phyloP scores from a whole-genome alignment of 2,797 vertebrate species.

The Trematomus bernacchii region DNA sequence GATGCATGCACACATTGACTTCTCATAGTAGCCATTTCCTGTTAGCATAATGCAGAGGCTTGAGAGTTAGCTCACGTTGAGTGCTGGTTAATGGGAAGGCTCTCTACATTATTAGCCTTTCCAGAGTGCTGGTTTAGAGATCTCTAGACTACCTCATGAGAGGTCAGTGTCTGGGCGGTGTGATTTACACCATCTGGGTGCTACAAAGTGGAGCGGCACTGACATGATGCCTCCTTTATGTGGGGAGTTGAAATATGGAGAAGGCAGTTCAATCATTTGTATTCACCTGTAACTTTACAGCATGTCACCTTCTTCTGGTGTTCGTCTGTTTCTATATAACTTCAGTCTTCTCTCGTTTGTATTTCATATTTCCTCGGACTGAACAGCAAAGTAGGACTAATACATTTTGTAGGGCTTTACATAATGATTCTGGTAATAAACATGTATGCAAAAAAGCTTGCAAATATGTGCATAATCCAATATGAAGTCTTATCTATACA shows the following conservation, averaged over 20 bases:
- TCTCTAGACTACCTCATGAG: slow-evolving; percentile 28
- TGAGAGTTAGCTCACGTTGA: slow-evolving; percentile 19
- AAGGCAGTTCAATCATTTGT: not conserved
- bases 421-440: not conserved
- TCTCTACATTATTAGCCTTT: slow-evolving; percentile 41
- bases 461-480: not conserved
- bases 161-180: slow-evolving; percentile 35
- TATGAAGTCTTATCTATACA: not conserved
- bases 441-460: not conserved
- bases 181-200: slow-evolving; percentile 70
- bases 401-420: slow-evolving; percentile 7
- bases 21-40: slow-evolving; percentile 24
- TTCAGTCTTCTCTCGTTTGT: not conserved
- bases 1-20: slow-evolving; percentile 20
- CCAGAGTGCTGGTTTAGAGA: slow-evolving; percentile 28
- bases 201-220: slow-evolving; percentile 34
- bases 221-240: slow-evolving; percentile 49
- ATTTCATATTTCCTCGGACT: not conserved
- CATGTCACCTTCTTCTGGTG: not conserved
- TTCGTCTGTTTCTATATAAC: not conserved
- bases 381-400: not conserved
- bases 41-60: slow-evolving; percentile 5
- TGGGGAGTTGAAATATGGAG: slow-evolving; percentile 27
- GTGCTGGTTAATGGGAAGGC: slow-evolving; percentile 42
- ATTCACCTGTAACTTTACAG: not conserved